Evolutionary conservation across 2,797 vertebrate genomes (phyloP).

Genomic region (Cyprinella venusta): DNA sequence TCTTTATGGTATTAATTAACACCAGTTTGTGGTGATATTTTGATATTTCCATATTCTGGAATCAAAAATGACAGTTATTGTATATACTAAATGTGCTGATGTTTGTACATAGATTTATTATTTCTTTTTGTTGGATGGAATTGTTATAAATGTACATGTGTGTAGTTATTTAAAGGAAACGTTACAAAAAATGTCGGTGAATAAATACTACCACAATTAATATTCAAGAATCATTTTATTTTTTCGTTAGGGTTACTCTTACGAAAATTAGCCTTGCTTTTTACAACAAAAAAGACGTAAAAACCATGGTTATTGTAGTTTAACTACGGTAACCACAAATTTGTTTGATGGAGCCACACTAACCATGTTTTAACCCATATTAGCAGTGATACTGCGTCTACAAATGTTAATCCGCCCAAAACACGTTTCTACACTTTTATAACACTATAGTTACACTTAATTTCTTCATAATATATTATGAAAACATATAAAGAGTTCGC

Average conservation of each 20-base stretch:
- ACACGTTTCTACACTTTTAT: too few species aligned
- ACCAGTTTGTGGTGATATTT: background rate
- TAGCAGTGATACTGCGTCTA: too few species aligned
- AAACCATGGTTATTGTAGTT: too few species aligned
- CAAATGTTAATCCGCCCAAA: too few species aligned
- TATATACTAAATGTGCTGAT: constrained; percentile 74
- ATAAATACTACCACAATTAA: constrained; percentile 72
- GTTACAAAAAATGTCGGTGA: constrained; percentile 55
- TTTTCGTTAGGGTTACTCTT: background rate
- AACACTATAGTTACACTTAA: background rate
- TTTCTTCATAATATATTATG: background rate
- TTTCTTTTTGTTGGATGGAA: constrained; percentile 59
- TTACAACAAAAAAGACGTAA: background rate
- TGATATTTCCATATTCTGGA: background rate
- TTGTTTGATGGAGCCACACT: too few species aligned
- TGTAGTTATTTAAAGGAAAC: constrained; percentile 73
- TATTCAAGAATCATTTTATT: constrained; percentile 34
- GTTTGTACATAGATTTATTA: constrained; percentile 70
- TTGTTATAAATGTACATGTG: constrained; percentile 62
- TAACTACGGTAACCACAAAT: too few species aligned
- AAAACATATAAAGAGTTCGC: background rate
- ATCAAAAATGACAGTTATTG: constrained; percentile 60
- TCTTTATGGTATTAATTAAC: background rate
- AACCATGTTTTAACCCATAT: too few species aligned
- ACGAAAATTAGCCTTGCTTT: background rate